phyloP scores from a whole-genome alignment of 1,140 invertebrate species.

The Agrilus planipennis region DNA sequence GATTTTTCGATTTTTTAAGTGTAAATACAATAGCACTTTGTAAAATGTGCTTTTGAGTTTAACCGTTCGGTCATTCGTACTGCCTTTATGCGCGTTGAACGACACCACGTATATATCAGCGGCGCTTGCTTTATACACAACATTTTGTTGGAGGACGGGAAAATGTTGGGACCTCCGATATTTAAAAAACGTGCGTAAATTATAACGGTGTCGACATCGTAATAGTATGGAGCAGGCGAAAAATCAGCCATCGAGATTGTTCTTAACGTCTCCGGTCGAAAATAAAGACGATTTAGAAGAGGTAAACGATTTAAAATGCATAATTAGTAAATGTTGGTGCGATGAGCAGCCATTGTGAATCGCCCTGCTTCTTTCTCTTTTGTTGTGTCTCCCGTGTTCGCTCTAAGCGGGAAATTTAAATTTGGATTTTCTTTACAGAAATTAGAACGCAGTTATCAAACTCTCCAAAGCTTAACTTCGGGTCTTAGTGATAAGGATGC shows the following conservation, averaged over 20 bases:
- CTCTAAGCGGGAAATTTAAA: slow-evolving; percentile 27
- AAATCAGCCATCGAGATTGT: slow-evolving; percentile 44
- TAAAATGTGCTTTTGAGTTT: too few relatives aligned
- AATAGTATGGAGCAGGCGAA: slow-evolving; percentile 45
- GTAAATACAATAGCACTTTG: too few relatives aligned
- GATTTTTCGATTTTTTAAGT: too few relatives aligned
- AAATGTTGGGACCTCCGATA: slow-evolving; percentile 41
- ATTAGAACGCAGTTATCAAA: slow-evolving; percentile 71
- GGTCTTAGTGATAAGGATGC: slow-evolving; percentile 87
- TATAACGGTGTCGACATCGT: slow-evolving; percentile 28
- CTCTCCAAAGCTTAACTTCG: slow-evolving; percentile 60
- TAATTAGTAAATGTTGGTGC: slow-evolving; percentile 43
- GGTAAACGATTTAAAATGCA: slow-evolving; percentile 48
- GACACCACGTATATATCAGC: slow-evolving; percentile 30
- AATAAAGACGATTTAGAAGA: slow-evolving; percentile 74
- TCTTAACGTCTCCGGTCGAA: slow-evolving; percentile 55
- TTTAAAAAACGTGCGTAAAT: slow-evolving; percentile 37
- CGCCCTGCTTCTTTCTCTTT: slow-evolving; percentile 36
- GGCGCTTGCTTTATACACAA: slow-evolving; percentile 34
- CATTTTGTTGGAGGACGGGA: slow-evolving; percentile 37
- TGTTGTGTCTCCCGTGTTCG: slow-evolving; percentile 20
- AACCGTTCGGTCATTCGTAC: slow-evolving; percentile 13
- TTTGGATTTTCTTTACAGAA: slow-evolving; percentile 51
- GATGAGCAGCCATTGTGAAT: slow-evolving; percentile 44
- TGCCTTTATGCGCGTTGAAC: slow-evolving; percentile 11